Percentiles rank a stretch among this genome's conserved stretches.
Conservation (phyloP, 2,113 vertebrate genomes). For the Crotalus tigris region DNA sequence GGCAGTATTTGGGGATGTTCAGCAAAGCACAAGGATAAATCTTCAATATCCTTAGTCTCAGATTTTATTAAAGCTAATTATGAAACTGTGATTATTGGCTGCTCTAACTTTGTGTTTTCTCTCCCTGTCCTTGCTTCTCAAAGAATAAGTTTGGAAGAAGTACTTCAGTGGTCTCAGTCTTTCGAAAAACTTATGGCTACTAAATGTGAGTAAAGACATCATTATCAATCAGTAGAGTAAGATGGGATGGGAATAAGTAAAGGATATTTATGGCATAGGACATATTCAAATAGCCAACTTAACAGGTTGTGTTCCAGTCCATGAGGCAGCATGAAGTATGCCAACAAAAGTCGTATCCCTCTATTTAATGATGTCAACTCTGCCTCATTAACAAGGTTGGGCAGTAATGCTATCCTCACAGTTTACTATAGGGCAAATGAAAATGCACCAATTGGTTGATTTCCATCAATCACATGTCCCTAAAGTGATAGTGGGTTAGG, state of each 20-base stretch:
- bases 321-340: not conserved
- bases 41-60: not conserved
- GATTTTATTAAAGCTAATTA: not conserved
- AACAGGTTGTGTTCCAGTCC: not conserved
- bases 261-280: not conserved
- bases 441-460: not conserved
- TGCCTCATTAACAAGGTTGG: not conserved
- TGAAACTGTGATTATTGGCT: not conserved
- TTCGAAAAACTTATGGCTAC: conserved; percentile 65
- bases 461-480: not conserved
- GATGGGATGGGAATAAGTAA: not conserved
- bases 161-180: conserved; percentile 61
- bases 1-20: not conserved
- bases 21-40: not conserved
- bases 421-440: not conserved
- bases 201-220: conserved; percentile 60
- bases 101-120: conserved; percentile 12
- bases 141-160: conserved; percentile 63
- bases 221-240: not conserved
- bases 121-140: conserved; percentile 33
- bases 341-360: not conserved
- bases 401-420: not conserved
- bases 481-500: not conserved
- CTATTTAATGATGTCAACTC: not conserved
- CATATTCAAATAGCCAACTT: not conserved